Evolutionary conservation across 1,140 invertebrate species (phyloP).

Genomic region (Pseudomyrmex sp.): DNA sequence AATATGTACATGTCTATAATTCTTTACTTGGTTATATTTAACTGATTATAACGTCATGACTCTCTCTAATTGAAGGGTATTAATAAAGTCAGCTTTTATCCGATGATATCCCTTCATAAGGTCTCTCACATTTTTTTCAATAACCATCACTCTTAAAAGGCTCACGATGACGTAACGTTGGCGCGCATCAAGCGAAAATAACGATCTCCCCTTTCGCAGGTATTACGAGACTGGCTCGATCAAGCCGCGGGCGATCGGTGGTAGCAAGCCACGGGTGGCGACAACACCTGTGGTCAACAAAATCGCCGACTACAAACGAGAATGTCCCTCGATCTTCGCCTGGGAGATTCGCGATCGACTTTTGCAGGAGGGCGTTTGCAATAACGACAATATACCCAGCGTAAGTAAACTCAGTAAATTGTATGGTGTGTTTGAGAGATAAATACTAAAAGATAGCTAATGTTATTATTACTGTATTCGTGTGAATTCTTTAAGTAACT

Average conservation of each 20-base stretch:
- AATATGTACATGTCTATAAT: neutral
- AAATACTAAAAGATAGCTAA: neutral
- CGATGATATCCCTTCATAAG: constrained; percentile 11
- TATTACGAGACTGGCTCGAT: constrained; percentile 99
- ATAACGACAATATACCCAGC: constrained; percentile 99
- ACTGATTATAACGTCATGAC: neutral
- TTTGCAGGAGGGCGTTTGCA: constrained; percentile 98
- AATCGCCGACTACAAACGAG: constrained; percentile 97
- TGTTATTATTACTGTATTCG: neutral
- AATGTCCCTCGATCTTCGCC: constrained; percentile 99
- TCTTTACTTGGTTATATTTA: constrained; percentile 1
- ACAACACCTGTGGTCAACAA: constrained; percentile 96
- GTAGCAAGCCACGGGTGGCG: constrained; percentile 98
- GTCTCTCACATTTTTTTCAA: constrained; percentile 17
- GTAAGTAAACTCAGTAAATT: constrained; percentile 90
- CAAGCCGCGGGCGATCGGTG: constrained; percentile 97
- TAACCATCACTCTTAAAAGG: constrained; percentile 13
- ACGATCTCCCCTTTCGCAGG: constrained; percentile 85
- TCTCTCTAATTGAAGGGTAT: neutral
- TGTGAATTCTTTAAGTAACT: neutral
- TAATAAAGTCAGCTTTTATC: constrained; percentile 28
- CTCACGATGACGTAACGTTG: neutral
- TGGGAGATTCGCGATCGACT: constrained; percentile 99
- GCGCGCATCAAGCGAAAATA: neutral
- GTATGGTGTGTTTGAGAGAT: neutral